Base-by-base conservation (phyloP, 2,797 vertebrate genomes). In the Epinephelus coioides region DNA sequence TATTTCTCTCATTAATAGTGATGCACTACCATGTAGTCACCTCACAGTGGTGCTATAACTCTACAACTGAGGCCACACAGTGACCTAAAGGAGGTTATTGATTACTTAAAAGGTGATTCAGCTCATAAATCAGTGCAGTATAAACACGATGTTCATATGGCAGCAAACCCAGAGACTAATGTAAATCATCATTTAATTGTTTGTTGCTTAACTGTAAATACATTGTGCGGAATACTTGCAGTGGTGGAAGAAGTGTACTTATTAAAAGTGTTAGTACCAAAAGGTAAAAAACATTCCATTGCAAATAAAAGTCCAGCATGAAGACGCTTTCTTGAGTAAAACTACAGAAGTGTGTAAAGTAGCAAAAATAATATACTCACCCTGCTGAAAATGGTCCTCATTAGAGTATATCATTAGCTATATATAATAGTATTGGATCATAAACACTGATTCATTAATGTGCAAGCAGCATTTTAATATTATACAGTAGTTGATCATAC, bases 11-110 rank as follows among this genome's bases (percentile, higher is more conserved):
- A 2, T 53, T 9, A 27, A 17, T 14, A 49, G 50, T 69, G 53
- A 51, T 82, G 90, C 80, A 91, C 44, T 11, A 57, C 1, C 68
- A n/a, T 2, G 23, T 61, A 55, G 25, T 84, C 40, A 51, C 92
- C 93, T 78, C 88, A 82, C 1, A 21, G 87, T 76, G 88, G 89
- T 51, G 86, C 86, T 79, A 60, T 63, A 77, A 56, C 53, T 23
- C 65, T 18, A 30, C 27, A 68, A 25, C 53, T 12, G 17, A 61
- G 8, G 4, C 27, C 40, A 60, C 3, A 59, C 2, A 2, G 23
- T 2, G 40, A 12, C 5, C 10, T 38, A 25, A 54, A 55, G 7
- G 34, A 34, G 8, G 6, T 44, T 15, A 40, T 30, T 50, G 14
- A 30, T 23, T 12, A 59, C 7, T 44, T 51, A 5, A 68, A 53